Evolutionary conservation across 2,113 vertebrate species (phyloP), one percentile per base, ranked within the genome.

Genomic region (Lamprotornis superbus): DNA sequence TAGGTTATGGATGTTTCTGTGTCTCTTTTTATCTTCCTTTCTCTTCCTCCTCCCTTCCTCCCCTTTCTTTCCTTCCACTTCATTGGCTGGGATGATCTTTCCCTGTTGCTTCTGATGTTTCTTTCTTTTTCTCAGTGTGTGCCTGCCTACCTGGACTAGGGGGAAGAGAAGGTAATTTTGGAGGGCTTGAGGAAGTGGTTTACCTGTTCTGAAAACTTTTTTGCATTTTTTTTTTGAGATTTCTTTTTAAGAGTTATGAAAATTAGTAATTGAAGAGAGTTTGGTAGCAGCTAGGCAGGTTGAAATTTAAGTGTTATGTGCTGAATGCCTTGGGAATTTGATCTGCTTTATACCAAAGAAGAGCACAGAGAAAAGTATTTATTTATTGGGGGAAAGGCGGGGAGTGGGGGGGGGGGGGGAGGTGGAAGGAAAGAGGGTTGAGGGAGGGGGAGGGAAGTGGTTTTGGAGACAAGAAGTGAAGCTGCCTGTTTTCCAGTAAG

Each of bases 401-500:
- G 40, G 18, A 19, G 21, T 16, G 30, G 83, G 30, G 80, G 7
- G 83, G 30, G 80, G 7, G 24, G 10, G 49, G 17, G 42, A 44
- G 27, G 40, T 80, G 60, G 13, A 15, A 95, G 93, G 96, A 95
- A 94, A 96, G 97, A 57, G 71, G 96, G 89, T 94, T 94, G 73
- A 95, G 91, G 87, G 95, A 65, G 96, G 95, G 94, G 97, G 98
- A 95, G 98, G 98, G 98, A 98, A 98, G 98, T 98, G 98, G 98
- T 98, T 98, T 98, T 98, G 98, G 98, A 98, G 98, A 98, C 97
- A 97, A 98, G 98, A 98, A 98, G 98, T 97, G 98, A 98, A 98
- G 98, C 98, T 98, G 98, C 98, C 98, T 98, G 97, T 98, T 98
- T 98, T 98, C 98, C 98, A 98, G 98, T 98, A 98, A 98, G 98